phyloP scores from a whole-genome alignment of 1,140 invertebrate species.

The Hylyphantes graminicola region DNA sequence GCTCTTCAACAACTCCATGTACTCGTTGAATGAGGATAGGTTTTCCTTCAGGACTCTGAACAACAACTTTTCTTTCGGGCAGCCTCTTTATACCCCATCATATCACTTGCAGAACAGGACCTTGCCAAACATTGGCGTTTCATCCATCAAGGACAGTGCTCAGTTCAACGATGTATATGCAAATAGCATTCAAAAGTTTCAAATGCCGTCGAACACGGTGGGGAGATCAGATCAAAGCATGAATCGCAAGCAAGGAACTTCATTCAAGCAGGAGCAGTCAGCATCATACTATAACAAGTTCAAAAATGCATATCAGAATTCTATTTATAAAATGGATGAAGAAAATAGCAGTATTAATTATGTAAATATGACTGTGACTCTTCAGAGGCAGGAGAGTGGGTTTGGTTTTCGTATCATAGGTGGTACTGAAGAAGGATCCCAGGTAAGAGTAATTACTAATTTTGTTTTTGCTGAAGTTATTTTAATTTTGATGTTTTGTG shows the following conservation, averaged over 20 bases:
- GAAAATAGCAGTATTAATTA: conserved; percentile 70
- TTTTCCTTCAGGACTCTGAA: conserved; percentile 9
- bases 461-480: background rate
- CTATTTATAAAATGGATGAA: conserved; percentile 31
- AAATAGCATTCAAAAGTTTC: conserved; percentile 7
- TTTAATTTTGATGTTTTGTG: no score
- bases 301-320: conserved; percentile 34
- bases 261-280: conserved; percentile 76
- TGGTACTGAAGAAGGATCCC: conserved; percentile 97
- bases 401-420: conserved; percentile 99
- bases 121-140: background rate
- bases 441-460: conserved; percentile 73
- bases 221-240: conserved; percentile 8
- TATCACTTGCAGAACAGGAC: conserved; percentile 35
- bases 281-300: conserved; percentile 64
- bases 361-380: conserved; percentile 80
- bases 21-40: conserved; percentile 47
- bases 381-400: conserved; percentile 84
- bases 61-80: conserved; percentile 11
- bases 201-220: background rate
- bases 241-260: conserved; percentile 74
- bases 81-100: conserved; percentile 36
- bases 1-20: conserved; percentile 27
- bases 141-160: conserved; percentile 21
- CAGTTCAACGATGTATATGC: conserved; percentile 27